Percentiles rank a stretch among this genome's conserved stretches.
Evolutionary conservation across 2,797 vertebrate genomes (phyloP).

Genomic region (Neopelma chrysocephalum): DNA sequence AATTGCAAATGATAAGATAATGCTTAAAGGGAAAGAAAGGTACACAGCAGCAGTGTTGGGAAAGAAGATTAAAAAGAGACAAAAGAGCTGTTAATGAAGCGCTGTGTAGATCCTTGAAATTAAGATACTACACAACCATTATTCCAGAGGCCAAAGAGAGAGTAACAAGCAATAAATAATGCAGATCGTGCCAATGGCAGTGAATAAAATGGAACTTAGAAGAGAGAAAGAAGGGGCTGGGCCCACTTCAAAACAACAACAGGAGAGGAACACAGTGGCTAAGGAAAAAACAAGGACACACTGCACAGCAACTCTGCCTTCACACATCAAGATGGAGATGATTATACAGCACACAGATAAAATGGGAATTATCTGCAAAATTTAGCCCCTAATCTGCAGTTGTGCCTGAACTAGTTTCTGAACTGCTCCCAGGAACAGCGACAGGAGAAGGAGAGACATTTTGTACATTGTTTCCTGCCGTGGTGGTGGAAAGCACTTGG

Average conservation of each 20-base stretch:
- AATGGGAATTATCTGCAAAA: background rate
- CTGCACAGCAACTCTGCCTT: background rate
- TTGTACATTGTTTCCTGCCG: background rate
- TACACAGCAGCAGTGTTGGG: background rate
- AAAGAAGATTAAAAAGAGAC: conserved; percentile 23
- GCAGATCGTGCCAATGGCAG: background rate
- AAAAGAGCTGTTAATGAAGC: conserved; percentile 36
- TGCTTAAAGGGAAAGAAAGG: conserved; percentile 22
- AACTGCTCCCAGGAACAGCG: background rate
- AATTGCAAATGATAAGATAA: conserved; percentile 26
- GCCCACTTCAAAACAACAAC: conserved; percentile 28
- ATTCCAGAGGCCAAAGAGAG: conserved; percentile 16
- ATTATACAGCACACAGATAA: background rate
- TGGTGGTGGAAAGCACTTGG: background rate
- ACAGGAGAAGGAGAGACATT: background rate
- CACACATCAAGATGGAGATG: background rate
- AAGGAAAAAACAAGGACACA: conserved; percentile 16
- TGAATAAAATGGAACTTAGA: conserved; percentile 8
- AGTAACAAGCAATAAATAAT: conserved; percentile 39
- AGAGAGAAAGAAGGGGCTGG: background rate
- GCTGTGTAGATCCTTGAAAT: background rate
- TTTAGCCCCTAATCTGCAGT: background rate
- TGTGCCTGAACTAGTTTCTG: background rate
- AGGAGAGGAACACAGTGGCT: conserved; percentile 4
- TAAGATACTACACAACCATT: background rate